Base-by-base conservation (phyloP, 1,140 invertebrate genomes). In the Tetramorium simillimum region DNA sequence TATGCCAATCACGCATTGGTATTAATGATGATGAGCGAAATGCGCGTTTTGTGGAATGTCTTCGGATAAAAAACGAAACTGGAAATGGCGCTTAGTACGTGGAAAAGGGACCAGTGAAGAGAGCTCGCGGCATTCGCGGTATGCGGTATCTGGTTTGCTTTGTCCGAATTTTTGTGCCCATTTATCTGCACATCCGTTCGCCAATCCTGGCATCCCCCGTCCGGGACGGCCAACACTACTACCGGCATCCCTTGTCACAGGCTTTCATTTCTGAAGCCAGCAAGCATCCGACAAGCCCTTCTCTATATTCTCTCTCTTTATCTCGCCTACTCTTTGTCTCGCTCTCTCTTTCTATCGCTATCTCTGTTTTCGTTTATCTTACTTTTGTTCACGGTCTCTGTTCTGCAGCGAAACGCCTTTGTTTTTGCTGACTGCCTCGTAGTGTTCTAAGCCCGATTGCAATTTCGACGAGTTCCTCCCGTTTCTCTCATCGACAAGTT, bases 111-210 rank as follows among this genome's bases (percentile, higher is more conserved):
- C 67, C 33, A 9, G 12, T 33, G 43, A 63, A 78, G 76, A 88
- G 88, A 63, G 73, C 46, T 86, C 73, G 62, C 87, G 90, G 90
- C 85, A 93, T 93, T 92, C 88, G 86, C 62, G 92, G 89, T 92
- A 93, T 92, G 92, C 87, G 86, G 85, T 80, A 85, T 89, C 72
- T 88, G 81, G 90, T 90, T 88, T 91, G 90, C 91, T 93, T 93
- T 93, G 92, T 93, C 88, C 89, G 80, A 93, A 93, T 93, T 93
- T 93, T 93, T 93, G 65, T 90, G 90, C 88, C 91, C 91, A 93
- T 93, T 93, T 93, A 93, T 93, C 91, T 87, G 86, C 85, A 78
- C 89, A 72, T 92, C 78, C 88, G 82, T 86, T 78, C 80, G 69
- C 53, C 80, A 85, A 72, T 73, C 51, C 82, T 65, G 49, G 70